Percentiles rank a stretch among this genome's conserved stretches.
Conservation (phyloP, 2,888 invertebrate genomes). For the Marronus borbonicus region DNA sequence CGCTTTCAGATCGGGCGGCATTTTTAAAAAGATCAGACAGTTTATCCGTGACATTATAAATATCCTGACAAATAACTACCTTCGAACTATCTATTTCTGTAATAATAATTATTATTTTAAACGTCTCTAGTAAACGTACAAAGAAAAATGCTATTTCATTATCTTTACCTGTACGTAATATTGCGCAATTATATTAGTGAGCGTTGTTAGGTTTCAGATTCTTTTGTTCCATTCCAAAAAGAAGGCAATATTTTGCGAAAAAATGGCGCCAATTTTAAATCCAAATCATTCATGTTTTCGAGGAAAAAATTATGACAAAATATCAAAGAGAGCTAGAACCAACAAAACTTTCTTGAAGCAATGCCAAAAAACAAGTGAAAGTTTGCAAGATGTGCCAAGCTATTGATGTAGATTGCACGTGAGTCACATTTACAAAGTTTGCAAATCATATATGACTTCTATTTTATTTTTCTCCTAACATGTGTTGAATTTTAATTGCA, state of each 20-base stretch:
- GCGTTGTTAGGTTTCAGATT: too few species aligned
- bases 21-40: neutral
- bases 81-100: too few species aligned
- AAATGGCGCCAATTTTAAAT: too few species aligned
- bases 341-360: neutral
- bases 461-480: too few species aligned
- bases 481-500: too few species aligned
- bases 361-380: slow-evolving; percentile 10
- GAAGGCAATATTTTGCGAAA: too few species aligned
- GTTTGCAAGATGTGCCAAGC: slow-evolving; percentile 12
- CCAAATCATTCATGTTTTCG: neutral
- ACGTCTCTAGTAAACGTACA: too few species aligned
- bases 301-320: neutral
- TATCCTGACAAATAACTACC: too few species aligned
- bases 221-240: too few species aligned
- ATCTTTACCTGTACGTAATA: neutral
- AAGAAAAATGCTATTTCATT: too few species aligned
- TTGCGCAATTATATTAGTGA: neutral
- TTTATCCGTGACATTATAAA: neutral
- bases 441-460: too few species aligned
- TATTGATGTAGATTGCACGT: neutral
- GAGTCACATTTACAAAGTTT: neutral
- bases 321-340: neutral
- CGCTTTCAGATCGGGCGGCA: neutral
- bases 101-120: too few species aligned